These are phyloP conservation scores for Schizaphis graminum DNA, from an alignment of 2,888 invertebrate genomes.

Conservation along the genomic window DNA sequence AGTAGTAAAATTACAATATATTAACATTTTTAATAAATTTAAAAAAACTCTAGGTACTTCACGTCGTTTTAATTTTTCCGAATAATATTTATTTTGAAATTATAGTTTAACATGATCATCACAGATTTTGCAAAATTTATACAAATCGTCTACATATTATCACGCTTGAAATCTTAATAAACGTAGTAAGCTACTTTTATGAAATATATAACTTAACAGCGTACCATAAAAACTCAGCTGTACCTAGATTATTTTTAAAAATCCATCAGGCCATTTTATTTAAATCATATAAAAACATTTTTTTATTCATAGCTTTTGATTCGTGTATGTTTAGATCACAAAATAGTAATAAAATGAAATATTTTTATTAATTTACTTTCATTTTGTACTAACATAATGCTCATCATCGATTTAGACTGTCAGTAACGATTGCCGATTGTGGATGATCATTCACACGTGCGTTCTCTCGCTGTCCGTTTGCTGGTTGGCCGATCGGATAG, in stretches of 20 bases:
- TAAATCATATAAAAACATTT: too few relatives aligned
- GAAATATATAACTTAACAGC: too few relatives aligned
- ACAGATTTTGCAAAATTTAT: too few relatives aligned
- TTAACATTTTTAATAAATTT: not conserved
- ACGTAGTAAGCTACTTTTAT: too few relatives aligned
- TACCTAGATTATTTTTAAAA: too few relatives aligned
- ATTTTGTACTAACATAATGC: not conserved
- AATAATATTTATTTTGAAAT: not conserved
- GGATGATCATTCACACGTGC: conserved; percentile 30
- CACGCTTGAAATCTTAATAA: too few relatives aligned
- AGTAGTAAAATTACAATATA: not conserved
- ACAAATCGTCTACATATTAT: too few relatives aligned
- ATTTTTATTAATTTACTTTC: not conserved
- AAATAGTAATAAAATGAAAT: not conserved
- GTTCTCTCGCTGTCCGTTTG: not conserved
- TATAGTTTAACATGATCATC: too few relatives aligned
- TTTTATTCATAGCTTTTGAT: too few relatives aligned
- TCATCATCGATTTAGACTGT: not conserved
- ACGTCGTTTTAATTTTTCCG: not conserved
- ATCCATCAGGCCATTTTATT: too few relatives aligned
- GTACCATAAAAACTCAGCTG: too few relatives aligned
- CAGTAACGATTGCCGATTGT: not conserved
- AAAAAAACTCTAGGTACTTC: not conserved
- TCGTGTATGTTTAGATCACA: too few relatives aligned
- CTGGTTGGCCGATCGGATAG: conserved; percentile 10